These are phyloP conservation scores for Myrmophylax atrothorax DNA, from an alignment of 2,113 vertebrate genomes.

Conservation along the genomic window DNA sequence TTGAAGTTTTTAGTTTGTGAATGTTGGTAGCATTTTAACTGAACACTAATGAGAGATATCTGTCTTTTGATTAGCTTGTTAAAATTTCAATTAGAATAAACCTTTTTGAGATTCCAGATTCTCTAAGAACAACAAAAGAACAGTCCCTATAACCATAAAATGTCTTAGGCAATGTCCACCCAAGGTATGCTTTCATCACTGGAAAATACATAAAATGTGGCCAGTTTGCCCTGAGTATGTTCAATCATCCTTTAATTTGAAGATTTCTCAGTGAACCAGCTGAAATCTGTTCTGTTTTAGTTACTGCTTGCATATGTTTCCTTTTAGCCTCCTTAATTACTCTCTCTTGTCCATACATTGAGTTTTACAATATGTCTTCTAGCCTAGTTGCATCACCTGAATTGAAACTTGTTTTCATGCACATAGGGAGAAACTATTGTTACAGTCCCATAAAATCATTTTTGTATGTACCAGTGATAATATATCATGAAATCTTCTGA, in stretches of 20 bases:
- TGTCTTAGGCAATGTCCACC: background rate
- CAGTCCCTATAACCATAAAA: background rate
- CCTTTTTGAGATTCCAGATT: background rate
- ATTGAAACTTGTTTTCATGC: background rate
- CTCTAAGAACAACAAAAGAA: background rate
- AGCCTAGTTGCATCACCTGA: background rate
- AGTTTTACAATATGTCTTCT: background rate
- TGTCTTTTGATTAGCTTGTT: background rate
- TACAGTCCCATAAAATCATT: background rate
- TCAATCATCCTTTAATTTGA: background rate
- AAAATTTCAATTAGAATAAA: background rate
- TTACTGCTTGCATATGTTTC: background rate
- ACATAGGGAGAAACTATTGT: background rate
- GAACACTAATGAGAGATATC: background rate
- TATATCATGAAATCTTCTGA: background rate
- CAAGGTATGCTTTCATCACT: background rate
- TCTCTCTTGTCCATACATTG: background rate
- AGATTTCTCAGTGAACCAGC: background rate
- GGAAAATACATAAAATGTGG: background rate
- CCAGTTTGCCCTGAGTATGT: background rate
- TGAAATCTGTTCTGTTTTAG: background rate
- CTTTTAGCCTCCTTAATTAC: background rate
- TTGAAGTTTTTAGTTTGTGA: background rate
- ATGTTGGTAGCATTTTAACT: background rate
- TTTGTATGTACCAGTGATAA: background rate